phyloP scores from a whole-genome alignment of 2,888 invertebrate genomes.

The Beris chalybata region DNA sequence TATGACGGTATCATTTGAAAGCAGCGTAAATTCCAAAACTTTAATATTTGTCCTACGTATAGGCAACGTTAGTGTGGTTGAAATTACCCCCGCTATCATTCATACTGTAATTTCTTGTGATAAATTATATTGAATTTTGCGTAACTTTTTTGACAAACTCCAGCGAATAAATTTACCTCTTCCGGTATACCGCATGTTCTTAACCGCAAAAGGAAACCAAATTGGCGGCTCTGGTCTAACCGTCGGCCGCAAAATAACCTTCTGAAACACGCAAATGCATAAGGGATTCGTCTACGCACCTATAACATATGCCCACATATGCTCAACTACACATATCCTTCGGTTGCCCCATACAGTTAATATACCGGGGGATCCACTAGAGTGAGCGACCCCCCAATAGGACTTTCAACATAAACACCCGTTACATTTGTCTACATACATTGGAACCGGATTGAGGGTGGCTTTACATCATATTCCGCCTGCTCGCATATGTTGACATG shows the following conservation, averaged over 20 bases:
- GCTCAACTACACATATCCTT: slow-evolving; percentile 3
- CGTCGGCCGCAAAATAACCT: slow-evolving; percentile 42
- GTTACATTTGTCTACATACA: slow-evolving; percentile 10
- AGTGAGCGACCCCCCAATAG: neutral
- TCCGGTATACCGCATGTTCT: slow-evolving; percentile 42
- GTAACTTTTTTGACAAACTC: slow-evolving; percentile 15
- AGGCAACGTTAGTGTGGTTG: too few species aligned
- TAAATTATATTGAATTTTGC: too few species aligned
- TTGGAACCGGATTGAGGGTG: slow-evolving; percentile 39
- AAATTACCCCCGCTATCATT: too few species aligned
- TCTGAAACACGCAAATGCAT: slow-evolving; percentile 41
- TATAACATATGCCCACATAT: neutral
- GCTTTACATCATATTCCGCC: slow-evolving; percentile 40
- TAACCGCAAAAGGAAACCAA: slow-evolving; percentile 43
- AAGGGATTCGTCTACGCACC: neutral
- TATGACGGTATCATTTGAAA: too few species aligned
- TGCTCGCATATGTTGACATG: slow-evolving; percentile 47
- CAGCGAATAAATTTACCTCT: slow-evolving; percentile 41
- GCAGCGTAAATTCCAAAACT: too few species aligned
- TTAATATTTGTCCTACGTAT: too few species aligned
- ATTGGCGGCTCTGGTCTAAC: slow-evolving; percentile 39
- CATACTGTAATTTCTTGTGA: too few species aligned
- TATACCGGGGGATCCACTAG: slow-evolving; percentile 42
- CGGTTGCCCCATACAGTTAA: slow-evolving; percentile 39
- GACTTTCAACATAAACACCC: neutral